Evolutionary conservation across 2,888 invertebrate species (phyloP), one percentile per base, ranked within the genome.

Genomic region (Ryuthela nishihirai): DNA sequence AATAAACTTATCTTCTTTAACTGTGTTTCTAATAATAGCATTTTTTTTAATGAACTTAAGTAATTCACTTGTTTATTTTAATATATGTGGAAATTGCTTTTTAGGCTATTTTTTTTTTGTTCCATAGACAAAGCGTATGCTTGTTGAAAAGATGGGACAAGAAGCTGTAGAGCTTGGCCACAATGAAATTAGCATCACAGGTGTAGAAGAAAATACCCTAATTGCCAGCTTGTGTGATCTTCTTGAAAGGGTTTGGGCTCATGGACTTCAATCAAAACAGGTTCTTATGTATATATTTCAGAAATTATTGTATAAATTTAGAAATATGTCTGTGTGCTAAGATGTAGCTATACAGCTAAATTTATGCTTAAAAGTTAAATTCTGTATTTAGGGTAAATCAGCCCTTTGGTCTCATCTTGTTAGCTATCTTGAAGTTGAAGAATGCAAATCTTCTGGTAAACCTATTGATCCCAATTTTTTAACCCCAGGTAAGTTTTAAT

Each of bases 181-280:
- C 64, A 86, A 86, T 35, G 85, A 86, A 38, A 90, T 74, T 15
- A 75, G 74, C 44, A 72, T 79, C 38, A 92, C 74, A n/a, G 78
- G 79, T 70, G 86, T 94, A 0, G 98, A 99, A 76, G 99, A 99
- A 74, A 98, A 94, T 72, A 98, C 98, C 0, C 80, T 99, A 69
- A 97, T 98, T 38, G 97, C 95, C n/a, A 90, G 94, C 53, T 80
- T 99, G 4, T 99, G 99, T 76, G 99, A 99, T 77, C 81, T 99
- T 48, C 76, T 99, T 42, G 99, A 99, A 76, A 81, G 98, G 66
- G 87, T 98, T 23, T 99, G 98, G 98, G 90, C 93, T 0, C 98
- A 99, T 72, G 99, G 98, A 0, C 77, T 97, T 46, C 93, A 60
- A 40, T 34, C 50, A 7, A 98, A 97, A 75, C 87, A 93, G 78